These are phyloP conservation scores for Cetoscarus ocellatus DNA, from an alignment of 2,797 vertebrate species.

Conservation along the genomic window DNA sequence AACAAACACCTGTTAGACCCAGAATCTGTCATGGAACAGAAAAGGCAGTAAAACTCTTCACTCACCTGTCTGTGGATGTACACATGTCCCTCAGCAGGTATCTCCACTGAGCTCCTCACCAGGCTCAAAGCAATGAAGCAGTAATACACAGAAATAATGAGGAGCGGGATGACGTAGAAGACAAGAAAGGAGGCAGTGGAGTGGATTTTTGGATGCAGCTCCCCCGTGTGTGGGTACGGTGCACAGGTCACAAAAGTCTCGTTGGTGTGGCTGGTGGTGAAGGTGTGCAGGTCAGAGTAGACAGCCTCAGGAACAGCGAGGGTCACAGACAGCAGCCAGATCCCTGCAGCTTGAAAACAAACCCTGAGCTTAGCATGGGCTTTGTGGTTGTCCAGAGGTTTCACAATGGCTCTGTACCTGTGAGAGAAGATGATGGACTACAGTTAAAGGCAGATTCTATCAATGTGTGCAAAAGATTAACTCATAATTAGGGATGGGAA, in stretches of 20 bases:
- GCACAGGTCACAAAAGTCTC: slow-evolving; percentile 94
- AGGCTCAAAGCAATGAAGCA: slow-evolving; percentile 95
- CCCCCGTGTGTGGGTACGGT: slow-evolving; percentile 90
- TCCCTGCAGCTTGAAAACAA: slow-evolving; percentile 86
- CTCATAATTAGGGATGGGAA: not conserved
- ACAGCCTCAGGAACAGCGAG: slow-evolving; percentile 94
- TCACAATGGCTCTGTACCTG: slow-evolving; percentile 96
- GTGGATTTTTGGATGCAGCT: slow-evolving; percentile 95
- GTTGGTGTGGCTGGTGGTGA: slow-evolving; percentile 89
- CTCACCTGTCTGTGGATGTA: slow-evolving; percentile 78
- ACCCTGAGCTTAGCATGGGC: slow-evolving; percentile 88
- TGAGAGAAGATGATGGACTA: slow-evolving; percentile 4
- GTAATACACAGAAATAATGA: slow-evolving; percentile 96
- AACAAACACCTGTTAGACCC: no score
- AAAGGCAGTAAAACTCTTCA: not conserved
- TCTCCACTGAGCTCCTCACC: slow-evolving; percentile 89
- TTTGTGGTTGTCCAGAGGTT: slow-evolving; percentile 91
- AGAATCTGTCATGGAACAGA: not conserved
- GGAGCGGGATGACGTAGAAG: slow-evolving; percentile 93
- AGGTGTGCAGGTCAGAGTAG: slow-evolving; percentile 94
- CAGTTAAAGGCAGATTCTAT: not conserved
- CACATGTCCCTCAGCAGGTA: slow-evolving; percentile 91
- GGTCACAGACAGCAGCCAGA: slow-evolving; percentile 93
- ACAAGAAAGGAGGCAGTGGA: slow-evolving; percentile 93
- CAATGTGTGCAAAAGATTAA: not conserved